These are phyloP conservation scores for Mola mola DNA, from an alignment of 2,113 vertebrate genomes.

Conservation along the genomic window DNA sequence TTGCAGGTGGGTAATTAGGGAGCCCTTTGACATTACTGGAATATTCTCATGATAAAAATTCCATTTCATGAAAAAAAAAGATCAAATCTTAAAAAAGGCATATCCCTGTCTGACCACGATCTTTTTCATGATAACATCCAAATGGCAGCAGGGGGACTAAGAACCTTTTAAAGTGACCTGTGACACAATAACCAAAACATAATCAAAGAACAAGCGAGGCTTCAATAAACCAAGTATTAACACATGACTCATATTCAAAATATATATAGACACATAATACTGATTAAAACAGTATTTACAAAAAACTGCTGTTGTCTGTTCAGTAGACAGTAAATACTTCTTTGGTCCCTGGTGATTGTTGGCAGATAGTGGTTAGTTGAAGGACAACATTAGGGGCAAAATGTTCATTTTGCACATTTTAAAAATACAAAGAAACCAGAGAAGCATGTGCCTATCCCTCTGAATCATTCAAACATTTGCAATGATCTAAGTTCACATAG, in stretches of 20 bases:
- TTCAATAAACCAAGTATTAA: conserved; percentile 59
- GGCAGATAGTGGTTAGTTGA: conserved; percentile 55
- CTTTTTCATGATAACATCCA: conserved; percentile 12
- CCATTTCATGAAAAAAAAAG: neutral
- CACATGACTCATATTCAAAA: conserved; percentile 52
- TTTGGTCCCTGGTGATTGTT: conserved; percentile 76
- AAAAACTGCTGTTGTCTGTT: conserved; percentile 59
- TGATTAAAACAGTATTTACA: conserved; percentile 74
- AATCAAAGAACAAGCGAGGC: conserved; percentile 56
- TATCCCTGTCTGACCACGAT: conserved; percentile 23
- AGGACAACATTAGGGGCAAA: conserved; percentile 35
- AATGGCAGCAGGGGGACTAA: conserved; percentile 35
- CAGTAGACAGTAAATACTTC: conserved; percentile 67
- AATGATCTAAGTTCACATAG: conserved; percentile 67
- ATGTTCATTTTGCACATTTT: conserved; percentile 27
- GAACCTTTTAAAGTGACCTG: conserved; percentile 80
- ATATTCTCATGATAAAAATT: conserved; percentile 21
- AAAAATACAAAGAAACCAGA: conserved; percentile 14
- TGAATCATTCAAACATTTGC: conserved; percentile 46
- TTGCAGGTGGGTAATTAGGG: conserved; percentile 18
- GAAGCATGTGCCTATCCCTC: conserved; percentile 61
- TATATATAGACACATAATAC: conserved; percentile 42
- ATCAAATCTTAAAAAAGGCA: conserved; percentile 13
- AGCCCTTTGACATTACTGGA: conserved; percentile 4
- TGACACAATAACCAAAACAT: conserved; percentile 73